Evolutionary conservation across 1,140 invertebrate genomes (phyloP), one percentile per base, ranked within the genome.

Genomic region (Nylanderia fulva): DNA sequence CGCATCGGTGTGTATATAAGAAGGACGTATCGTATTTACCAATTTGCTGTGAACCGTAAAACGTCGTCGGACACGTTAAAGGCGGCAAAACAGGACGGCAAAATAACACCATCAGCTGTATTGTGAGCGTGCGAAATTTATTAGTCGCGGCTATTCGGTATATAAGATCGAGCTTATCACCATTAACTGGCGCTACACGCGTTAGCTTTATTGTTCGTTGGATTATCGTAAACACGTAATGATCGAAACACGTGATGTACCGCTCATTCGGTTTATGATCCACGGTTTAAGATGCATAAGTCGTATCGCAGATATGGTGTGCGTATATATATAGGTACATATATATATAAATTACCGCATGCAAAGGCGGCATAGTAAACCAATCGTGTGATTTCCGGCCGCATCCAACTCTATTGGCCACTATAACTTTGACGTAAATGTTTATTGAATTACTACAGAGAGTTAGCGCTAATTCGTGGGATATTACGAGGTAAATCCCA

Each of bases 331-430:
- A 54, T 68, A 29, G 15, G 39, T 42, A 11, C 3, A 33, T 33
- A 33, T 33, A n/a, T 33, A 45, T 15, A 45, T 48, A 13, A 9
- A 18, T 48, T 48, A 45, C 36, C 45, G 74, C 33, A 85, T 60
- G 79, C 84, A 39, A 13, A 54, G 68, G 79, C 52, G 85, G 36
- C 45, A 48, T 45, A 39, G 71, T 76, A 84, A n/a, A 84, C 77
- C 77, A 84, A 82, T 86, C 80, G 63, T 69, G 69, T 69, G 86
- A 88, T 86, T 84, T 86, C 69, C 86, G 52, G 52, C 52, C 66
- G 54, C 45, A 45, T 82, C 24, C 52, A 45, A 72, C 77, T 48
- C 45, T 58, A 82, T 82, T 71, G 77, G 48, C 52, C 77, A 54
- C 42, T 60, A 52, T 56, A 71, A 72, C 66, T 72, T 82, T n/a